These are phyloP conservation scores for Apotomis turbidana DNA, from an alignment of 2,888 invertebrate genomes.

Conservation along the genomic window DNA sequence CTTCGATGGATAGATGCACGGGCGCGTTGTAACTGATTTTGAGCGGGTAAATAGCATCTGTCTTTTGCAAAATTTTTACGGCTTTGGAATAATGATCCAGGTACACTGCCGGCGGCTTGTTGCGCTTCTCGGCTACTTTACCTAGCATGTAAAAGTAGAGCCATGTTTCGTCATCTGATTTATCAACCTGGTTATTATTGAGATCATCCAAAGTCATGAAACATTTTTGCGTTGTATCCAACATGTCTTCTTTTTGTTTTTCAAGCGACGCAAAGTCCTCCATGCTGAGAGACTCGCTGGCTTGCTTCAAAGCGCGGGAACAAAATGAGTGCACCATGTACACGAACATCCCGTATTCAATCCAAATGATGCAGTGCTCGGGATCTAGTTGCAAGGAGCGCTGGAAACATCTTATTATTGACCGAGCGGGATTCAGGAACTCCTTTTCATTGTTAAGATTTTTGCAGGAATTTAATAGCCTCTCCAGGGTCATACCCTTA, in stretches of 20 bases:
- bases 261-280: conserved; percentile 89
- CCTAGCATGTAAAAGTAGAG: conserved; percentile 97
- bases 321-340: conserved; percentile 96
- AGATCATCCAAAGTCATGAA: conserved; percentile 88
- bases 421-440: conserved; percentile 87
- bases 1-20: conserved; percentile 93
- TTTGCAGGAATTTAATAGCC: conserved; percentile 89
- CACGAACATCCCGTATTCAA: conserved; percentile 95
- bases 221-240: conserved; percentile 90
- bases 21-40: conserved; percentile 94
- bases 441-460: conserved; percentile 84
- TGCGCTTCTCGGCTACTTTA: conserved; percentile 95
- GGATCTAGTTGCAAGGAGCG: conserved; percentile 90
- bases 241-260: conserved; percentile 90
- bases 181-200: conserved; percentile 80
- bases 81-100: conserved; percentile 92
- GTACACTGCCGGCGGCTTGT: conserved; percentile 88
- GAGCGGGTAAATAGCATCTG: conserved; percentile 92
- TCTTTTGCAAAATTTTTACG: conserved; percentile 89
- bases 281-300: conserved; percentile 89
- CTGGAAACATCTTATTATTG: conserved; percentile 91
- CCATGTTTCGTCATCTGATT: conserved; percentile 93
- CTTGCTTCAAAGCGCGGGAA: conserved; percentile 92
- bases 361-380: conserved; percentile 90
- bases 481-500: conserved; percentile 90